Conservation (phyloP, 1,140 invertebrate genomes). For the Tribolium castaneum region DNA sequence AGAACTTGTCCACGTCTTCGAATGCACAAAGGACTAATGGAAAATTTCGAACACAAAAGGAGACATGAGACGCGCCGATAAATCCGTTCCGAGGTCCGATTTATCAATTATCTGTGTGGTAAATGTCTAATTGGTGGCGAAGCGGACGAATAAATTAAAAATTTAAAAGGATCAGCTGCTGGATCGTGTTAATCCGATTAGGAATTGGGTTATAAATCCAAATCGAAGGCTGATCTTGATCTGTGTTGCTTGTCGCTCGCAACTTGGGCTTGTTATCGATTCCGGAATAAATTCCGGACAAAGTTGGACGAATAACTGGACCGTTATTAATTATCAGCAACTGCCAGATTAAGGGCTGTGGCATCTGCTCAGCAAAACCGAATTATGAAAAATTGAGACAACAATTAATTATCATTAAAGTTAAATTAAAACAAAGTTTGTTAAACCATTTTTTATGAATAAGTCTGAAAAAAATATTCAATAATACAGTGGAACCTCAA, state of each 20-base stretch:
- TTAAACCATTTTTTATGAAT: too few relatives aligned
- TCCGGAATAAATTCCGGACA: background rate
- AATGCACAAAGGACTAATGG: conserved; percentile 24
- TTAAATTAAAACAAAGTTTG: too few relatives aligned
- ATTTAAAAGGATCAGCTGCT: background rate
- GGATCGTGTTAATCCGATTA: conserved; percentile 5
- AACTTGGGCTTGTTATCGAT: background rate
- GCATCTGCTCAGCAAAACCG: background rate
- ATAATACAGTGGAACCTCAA: too few relatives aligned
- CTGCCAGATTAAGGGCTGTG: background rate
- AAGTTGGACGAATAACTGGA: background rate
- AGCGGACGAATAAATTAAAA: background rate
- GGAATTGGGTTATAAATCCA: background rate
- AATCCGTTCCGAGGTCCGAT: background rate
- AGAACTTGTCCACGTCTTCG: background rate
- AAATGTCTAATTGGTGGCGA: background rate
- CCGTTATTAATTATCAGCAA: background rate
- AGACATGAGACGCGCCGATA: background rate
- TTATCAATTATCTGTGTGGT: background rate
- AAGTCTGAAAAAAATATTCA: too few relatives aligned
- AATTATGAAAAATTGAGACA: background rate
- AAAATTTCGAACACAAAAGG: conserved; percentile 13
- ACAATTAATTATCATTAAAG: too few relatives aligned
- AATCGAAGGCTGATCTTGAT: background rate
- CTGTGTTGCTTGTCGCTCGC: background rate